Conservation (phyloP, 2,113 vertebrate genomes). For the Myanophis thanlyinensis region DNA sequence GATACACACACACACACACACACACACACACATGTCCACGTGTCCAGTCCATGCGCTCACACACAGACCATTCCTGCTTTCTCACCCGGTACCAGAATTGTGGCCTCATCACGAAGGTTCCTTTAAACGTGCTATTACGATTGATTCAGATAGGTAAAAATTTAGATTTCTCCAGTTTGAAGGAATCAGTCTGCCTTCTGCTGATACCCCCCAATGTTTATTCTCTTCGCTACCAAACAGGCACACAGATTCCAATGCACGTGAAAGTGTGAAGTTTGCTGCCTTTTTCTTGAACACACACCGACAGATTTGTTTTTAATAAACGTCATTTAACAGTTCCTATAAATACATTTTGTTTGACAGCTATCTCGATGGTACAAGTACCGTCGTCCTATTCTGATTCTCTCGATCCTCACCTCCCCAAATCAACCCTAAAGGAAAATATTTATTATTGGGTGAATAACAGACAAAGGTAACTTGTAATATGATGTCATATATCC, state of each 20-base stretch:
- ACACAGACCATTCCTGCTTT: slow-evolving; percentile 67
- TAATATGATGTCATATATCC: slow-evolving; percentile 58
- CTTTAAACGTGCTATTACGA: neutral
- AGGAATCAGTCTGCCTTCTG: slow-evolving; percentile 34
- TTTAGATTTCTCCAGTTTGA: slow-evolving; percentile 19
- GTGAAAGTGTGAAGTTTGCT: slow-evolving; percentile 39
- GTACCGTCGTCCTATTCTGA: slow-evolving; percentile 46
- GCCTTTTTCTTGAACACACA: slow-evolving; percentile 63
- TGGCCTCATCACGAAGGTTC: slow-evolving; percentile 11
- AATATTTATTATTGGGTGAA: slow-evolving; percentile 59
- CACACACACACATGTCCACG: no score
- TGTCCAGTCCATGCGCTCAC: slow-evolving; percentile 7
- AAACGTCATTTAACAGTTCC: slow-evolving; percentile 60
- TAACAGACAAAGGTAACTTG: slow-evolving; percentile 43
- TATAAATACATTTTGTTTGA: slow-evolving; percentile 54
- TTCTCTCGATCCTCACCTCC: slow-evolving; percentile 29
- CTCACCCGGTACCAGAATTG: slow-evolving; percentile 19
- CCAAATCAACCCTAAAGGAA: slow-evolving; percentile 61
- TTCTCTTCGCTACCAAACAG: neutral
- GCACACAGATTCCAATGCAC: slow-evolving; percentile 46
- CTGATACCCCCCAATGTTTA: slow-evolving; percentile 41
- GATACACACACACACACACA: no score
- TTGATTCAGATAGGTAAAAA: slow-evolving; percentile 20
- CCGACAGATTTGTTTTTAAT: slow-evolving; percentile 60
- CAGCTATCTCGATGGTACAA: slow-evolving; percentile 53